phyloP scores from a whole-genome alignment of 2,888 invertebrate species.

The Diabrotica balteata region DNA sequence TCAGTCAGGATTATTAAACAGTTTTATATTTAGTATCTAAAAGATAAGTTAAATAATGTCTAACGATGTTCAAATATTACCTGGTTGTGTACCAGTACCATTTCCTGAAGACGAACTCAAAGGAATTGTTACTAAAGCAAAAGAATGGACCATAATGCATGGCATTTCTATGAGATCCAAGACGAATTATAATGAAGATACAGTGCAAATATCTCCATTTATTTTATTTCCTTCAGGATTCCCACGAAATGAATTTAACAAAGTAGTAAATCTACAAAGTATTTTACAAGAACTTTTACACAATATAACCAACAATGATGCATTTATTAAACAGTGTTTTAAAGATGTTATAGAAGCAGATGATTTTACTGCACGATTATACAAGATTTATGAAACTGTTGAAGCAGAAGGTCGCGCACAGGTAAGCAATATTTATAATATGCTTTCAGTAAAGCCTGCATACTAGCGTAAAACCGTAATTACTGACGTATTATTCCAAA shows the following conservation, averaged over 20 bases:
- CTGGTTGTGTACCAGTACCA: slow-evolving; percentile 71
- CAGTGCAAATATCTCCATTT: slow-evolving; percentile 80
- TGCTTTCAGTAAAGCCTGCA: too few relatives aligned
- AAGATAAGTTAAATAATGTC: slow-evolving; percentile 2
- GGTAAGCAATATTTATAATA: slow-evolving; percentile 63
- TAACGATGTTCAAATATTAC: slow-evolving; percentile 52
- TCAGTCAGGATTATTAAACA: too few relatives aligned
- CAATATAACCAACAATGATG: slow-evolving; percentile 79
- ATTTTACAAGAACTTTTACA: slow-evolving; percentile 83
- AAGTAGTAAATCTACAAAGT: slow-evolving; percentile 76
- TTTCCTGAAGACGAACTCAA: slow-evolving; percentile 68
- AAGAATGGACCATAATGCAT: slow-evolving; percentile 86
- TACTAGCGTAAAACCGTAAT: too few relatives aligned
- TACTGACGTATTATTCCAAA: too few relatives aligned
- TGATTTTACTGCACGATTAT: slow-evolving; percentile 84
- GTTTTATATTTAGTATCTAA: too few relatives aligned
- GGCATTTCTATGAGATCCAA: slow-evolving; percentile 81
- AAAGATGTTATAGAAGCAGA: slow-evolving; percentile 86
- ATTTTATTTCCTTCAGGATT: slow-evolving; percentile 79
- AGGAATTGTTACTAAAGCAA: slow-evolving; percentile 75
- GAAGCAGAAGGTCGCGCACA: slow-evolving; percentile 79
- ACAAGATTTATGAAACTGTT: slow-evolving; percentile 83
- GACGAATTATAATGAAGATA: slow-evolving; percentile 69
- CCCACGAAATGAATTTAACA: slow-evolving; percentile 76
- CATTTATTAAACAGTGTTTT: slow-evolving; percentile 76